These are phyloP conservation scores for Margarornis squamiger DNA, from an alignment of 2,797 vertebrate species.

Conservation along the genomic window DNA sequence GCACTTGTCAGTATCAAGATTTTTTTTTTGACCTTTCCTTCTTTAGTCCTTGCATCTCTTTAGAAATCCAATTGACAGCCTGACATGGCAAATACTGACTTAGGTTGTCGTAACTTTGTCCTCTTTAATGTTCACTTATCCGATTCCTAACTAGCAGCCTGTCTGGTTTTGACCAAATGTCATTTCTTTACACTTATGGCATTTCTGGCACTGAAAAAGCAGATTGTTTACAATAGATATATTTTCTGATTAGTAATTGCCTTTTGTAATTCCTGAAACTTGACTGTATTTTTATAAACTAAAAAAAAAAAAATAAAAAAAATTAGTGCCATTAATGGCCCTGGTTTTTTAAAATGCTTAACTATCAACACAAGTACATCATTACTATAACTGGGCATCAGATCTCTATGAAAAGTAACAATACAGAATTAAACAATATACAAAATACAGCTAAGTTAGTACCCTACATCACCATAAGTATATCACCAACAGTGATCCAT, in stretches of 20 bases:
- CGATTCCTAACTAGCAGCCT: background rate
- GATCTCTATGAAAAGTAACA: background rate
- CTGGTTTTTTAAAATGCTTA: background rate
- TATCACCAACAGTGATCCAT: background rate
- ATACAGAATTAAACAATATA: background rate
- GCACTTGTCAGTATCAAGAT: background rate
- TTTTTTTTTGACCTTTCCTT: background rate
- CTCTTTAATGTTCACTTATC: background rate
- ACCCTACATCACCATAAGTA: fast-evolving
- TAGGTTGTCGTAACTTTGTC: background rate
- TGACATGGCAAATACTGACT: background rate
- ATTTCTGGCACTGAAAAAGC: background rate
- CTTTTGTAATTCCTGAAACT: background rate
- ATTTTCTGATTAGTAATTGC: background rate
- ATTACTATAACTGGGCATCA: background rate
- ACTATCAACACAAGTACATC: background rate
- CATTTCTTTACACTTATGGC: background rate
- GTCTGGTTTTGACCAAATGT: background rate
- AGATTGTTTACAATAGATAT: background rate
- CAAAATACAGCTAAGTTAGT: background rate
- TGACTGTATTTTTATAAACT: background rate
- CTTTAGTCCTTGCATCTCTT: background rate
- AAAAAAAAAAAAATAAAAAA: background rate
- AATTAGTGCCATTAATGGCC: background rate
- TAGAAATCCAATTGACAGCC: background rate